Base-by-base conservation (phyloP, 2,888 invertebrate genomes). In the Pristionchus exspectatus region DNA sequence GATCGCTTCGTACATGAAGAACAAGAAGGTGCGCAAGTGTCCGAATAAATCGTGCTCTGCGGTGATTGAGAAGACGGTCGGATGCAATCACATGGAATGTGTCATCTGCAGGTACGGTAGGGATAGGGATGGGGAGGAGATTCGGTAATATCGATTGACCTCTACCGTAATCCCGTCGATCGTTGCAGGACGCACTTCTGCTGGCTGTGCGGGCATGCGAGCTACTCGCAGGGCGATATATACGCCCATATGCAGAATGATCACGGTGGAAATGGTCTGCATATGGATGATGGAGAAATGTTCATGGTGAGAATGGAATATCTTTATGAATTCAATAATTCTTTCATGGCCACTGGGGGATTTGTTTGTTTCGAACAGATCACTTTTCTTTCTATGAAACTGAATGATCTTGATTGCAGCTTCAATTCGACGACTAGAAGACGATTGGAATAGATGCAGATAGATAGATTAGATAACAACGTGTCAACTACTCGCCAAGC, bases 31-130 rank as follows among this genome's bases (percentile, higher is more conserved):
- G 59, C 84, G 84, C 27, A 85, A 85, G 84, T 85, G 84, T 24
- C 84, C 84, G 30, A 85, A 85, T 59, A 5, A 7, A 50, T 56
- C 84, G 33, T 85, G 84, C 21, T 56, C 84, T 2, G 84, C 84
- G 9, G 38, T 85, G 21, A 85, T 85, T 59, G 84, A 85, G 84
- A 85, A 85, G 84, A 59, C 33, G 12, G 59, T 59, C 33, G 84
- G 84, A 56, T 85, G 84, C 84, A 85, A 85, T 24, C 84, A 85
- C 59, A 85, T 85, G 84, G 84, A 85, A 21, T 85, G 84, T 24
- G 59, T 38, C 84, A 56, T 59, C 59, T 85, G 84, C 59, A 81
- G 81, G 81, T 81, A 81, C 81, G 24, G 81, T 81, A 81, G 2
- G 1, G 74, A 74, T 81, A 81, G 2, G 1, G 74, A 74, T n/a